Evolutionary conservation across 1,140 invertebrate species (phyloP).

Genomic region (Bathynomus jamesi): DNA sequence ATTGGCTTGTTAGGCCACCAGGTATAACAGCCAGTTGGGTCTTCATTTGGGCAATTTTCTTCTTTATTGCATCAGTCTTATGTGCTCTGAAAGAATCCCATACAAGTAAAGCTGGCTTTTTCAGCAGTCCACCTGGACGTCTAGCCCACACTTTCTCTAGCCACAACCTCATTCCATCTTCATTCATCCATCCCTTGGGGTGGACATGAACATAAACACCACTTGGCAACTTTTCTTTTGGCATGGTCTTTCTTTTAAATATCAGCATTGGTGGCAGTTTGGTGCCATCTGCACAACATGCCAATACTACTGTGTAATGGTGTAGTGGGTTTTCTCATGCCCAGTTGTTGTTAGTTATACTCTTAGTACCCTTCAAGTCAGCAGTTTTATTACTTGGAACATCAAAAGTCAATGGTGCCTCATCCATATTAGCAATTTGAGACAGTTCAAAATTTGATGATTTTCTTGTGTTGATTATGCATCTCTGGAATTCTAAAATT

Average conservation of each 20-base stretch:
- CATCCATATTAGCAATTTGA: too few relatives aligned
- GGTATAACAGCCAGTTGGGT: too few relatives aligned
- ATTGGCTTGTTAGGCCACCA: too few relatives aligned
- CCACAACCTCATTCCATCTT: background rate
- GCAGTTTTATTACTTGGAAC: background rate
- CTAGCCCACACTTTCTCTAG: slow-evolving; percentile 3
- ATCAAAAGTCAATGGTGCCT: too few relatives aligned
- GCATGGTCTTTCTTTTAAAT: too few relatives aligned
- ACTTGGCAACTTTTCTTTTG: slow-evolving; percentile 1
- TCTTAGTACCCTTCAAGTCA: background rate
- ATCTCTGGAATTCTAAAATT: too few relatives aligned
- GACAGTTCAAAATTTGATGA: too few relatives aligned
- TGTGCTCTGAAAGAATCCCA: slow-evolving; percentile 13
- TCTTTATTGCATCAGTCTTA: slow-evolving; percentile 6
- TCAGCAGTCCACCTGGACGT: slow-evolving; percentile 9
- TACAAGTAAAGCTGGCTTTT: background rate
- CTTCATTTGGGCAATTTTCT: too few relatives aligned
- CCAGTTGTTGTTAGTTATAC: background rate
- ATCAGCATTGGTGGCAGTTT: slow-evolving; percentile 1
- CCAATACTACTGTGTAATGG: slow-evolving; percentile 9
- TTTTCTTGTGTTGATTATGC: too few relatives aligned
- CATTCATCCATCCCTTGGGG: too few relatives aligned
- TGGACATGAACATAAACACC: too few relatives aligned
- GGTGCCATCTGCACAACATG: slow-evolving; percentile 2
- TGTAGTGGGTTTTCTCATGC: slow-evolving; percentile 4